Base-by-base conservation (phyloP, 2,113 vertebrate genomes). In the Upupa epops region DNA sequence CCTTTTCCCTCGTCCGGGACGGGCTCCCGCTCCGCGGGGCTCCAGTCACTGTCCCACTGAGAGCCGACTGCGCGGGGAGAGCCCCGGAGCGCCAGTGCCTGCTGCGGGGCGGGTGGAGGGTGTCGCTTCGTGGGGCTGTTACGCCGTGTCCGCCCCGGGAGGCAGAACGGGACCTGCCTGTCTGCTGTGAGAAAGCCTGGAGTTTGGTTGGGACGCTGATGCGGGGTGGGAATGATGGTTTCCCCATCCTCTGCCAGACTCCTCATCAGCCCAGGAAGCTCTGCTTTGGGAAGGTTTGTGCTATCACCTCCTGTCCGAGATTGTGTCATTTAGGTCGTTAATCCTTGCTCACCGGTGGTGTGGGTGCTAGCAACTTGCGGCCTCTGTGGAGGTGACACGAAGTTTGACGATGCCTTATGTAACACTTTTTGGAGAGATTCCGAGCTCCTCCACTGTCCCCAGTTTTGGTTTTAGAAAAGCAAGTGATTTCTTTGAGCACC, bases 391-490 rank as follows among this genome's bases (percentile, higher is more conserved):
- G 96, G 94, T 96, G 96, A 95, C 56, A 59, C 73, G 88, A 97
- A 97, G 96, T 97, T 97, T 97, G 94, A 61, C 80, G 83, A 46
- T 89, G 83, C 71, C 94, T 97, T 97, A 96, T 51, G 42, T 96
- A 98, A 97, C 92, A 61, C 68, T 78, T 94, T 68, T 42, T 42
- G 86, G 95, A 95, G 83, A 88, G 74, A 66, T 69, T 89, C 63
- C 54, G 79, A 16, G 51, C 74, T 66, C 36, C 76, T 86, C 32
- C 4, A 17, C 54, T 63, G 55, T 82, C 61, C 40, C 29, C 26
- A 6, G 80, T 81, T 54, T 78, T 65, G 68, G 17, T 55, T 70
- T 65, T 5, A 15, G 86, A 80, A 42, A 65, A 75, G 42, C 28
- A 34, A 55, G 42, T 29, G 28, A 6, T n/a, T 71, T 37, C 75